These are phyloP conservation scores for Galagoides demidoff DNA, from an alignment of 2,797 vertebrate species.

Conservation along the genomic window DNA sequence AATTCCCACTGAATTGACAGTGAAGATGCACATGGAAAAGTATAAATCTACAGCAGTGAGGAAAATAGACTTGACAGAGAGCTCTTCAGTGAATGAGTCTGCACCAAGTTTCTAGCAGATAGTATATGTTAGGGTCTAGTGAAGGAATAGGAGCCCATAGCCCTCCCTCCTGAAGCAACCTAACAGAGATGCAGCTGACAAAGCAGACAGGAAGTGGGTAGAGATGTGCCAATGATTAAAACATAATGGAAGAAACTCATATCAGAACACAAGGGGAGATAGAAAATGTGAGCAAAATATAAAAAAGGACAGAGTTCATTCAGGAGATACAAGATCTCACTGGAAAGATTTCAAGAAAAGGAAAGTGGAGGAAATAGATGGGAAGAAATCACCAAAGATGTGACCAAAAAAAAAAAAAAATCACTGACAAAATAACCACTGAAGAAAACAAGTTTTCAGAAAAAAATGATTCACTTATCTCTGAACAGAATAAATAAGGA, in stretches of 20 bases:
- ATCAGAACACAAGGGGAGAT: constrained; percentile 18
- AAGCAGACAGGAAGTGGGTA: not conserved
- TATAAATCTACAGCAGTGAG: not conserved
- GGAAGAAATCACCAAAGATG: constrained; percentile 13
- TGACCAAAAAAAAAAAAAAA: not conserved
- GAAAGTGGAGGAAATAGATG: not conserved
- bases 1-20: not conserved
- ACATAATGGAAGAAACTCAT: not conserved
- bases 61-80: not conserved
- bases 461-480: not conserved
- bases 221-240: not conserved
- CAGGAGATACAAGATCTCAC: not conserved
- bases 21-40: not conserved
- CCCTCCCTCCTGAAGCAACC: not conserved
- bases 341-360: constrained; percentile 19
- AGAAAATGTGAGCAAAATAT: not conserved
- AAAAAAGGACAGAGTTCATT: not conserved
- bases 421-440: not conserved
- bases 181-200: not conserved
- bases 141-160: not conserved
- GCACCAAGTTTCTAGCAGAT: constrained; percentile 9
- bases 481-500: not conserved
- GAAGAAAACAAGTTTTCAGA: not conserved
- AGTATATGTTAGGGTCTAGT: not conserved
- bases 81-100: not conserved